Percentiles rank a stretch among this genome's conserved stretches.
Conservation (phyloP, 2,113 vertebrate species). For the Bubalus kerabau region DNA sequence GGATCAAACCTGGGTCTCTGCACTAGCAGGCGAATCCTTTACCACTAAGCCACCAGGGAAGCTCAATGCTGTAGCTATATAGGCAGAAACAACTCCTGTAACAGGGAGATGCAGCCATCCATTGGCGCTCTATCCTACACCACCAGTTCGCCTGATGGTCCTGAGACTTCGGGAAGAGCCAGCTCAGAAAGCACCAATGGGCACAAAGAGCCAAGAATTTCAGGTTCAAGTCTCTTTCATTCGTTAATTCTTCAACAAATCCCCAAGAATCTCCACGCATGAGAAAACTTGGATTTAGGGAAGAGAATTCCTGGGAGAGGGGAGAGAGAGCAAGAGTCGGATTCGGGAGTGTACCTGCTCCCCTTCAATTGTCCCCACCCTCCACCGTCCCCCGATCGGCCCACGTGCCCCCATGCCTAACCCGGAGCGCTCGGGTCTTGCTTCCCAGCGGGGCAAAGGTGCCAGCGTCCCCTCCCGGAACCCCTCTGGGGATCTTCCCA, state of each 20-base stretch:
- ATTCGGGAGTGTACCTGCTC: background rate
- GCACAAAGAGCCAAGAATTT: background rate
- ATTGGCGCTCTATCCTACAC: background rate
- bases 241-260: no score
- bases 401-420: background rate
- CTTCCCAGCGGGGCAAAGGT: background rate
- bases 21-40: background rate
- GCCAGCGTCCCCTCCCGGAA: background rate
- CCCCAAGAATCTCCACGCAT: background rate
- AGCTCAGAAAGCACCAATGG: background rate
- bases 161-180: background rate
- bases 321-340: background rate
- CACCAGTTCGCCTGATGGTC: background rate
- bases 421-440: background rate
- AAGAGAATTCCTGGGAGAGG: background rate
- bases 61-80: fast-evolving
- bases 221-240: background rate
- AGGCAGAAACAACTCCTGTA: background rate
- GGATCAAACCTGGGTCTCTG: background rate
- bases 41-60: background rate
- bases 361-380: background rate
- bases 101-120: background rate
- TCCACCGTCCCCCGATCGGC: background rate
- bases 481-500: background rate
- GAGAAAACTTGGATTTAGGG: background rate